Percentiles rank a stretch among this genome's conserved stretches.
These are phyloP conservation scores for Drosophila atroscutellata DNA, from an alignment of 2,888 invertebrate genomes.

Conservation along the genomic window DNA sequence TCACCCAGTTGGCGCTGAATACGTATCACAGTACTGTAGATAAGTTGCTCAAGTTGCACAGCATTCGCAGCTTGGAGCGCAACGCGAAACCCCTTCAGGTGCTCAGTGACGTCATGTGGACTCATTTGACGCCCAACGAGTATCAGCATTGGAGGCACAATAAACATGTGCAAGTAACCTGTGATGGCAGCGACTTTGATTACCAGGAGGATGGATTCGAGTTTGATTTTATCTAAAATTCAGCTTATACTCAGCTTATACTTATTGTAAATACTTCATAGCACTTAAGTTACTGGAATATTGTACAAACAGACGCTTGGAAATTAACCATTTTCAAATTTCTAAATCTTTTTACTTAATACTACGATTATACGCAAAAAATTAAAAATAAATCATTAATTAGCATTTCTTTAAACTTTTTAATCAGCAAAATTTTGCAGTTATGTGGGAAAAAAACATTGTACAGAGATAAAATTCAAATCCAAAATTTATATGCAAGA, in stretches of 20 bases:
- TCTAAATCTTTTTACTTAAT: too few species aligned
- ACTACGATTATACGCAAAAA: too few species aligned
- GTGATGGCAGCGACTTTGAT: conserved; percentile 61
- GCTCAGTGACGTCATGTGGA: conserved; percentile 64
- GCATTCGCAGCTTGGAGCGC: conserved; percentile 51
- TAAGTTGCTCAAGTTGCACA: conserved; percentile 54
- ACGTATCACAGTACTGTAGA: conserved; percentile 56
- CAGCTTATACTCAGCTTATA: not conserved
- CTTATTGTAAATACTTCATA: conserved; percentile 37
- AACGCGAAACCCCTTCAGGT: conserved; percentile 48
- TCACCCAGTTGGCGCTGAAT: conserved; percentile 54
- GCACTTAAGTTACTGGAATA: conserved; percentile 19
- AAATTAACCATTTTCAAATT: too few species aligned
- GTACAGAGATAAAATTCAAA: too few species aligned
- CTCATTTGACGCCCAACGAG: conserved; percentile 36
- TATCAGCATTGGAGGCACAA: conserved; percentile 45
- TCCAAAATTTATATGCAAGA: not conserved
- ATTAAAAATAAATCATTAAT: too few species aligned
- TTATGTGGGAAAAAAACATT: not conserved
- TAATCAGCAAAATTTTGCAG: too few species aligned
- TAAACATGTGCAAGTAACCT: conserved; percentile 55
- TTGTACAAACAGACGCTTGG: conserved; percentile 8
- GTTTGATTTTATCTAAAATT: conserved; percentile 58
- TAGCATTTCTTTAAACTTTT: too few species aligned
- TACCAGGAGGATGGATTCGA: conserved; percentile 75